Conservation (phyloP, 2,113 vertebrate genomes). For the Arizona elegans region DNA sequence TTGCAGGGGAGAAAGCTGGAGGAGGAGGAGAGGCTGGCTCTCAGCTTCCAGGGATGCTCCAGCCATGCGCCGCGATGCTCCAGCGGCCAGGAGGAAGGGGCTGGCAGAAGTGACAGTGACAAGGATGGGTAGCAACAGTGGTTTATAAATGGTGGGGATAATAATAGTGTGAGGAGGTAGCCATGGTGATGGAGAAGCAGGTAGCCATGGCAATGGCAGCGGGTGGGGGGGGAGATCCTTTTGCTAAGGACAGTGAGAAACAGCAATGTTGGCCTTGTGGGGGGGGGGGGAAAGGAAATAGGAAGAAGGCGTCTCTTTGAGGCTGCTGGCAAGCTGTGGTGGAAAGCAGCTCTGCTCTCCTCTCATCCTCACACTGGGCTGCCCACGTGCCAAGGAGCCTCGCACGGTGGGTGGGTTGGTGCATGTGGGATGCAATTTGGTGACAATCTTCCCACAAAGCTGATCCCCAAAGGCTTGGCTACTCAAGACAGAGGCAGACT, state of each 20-base stretch:
- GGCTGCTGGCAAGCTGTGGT: background rate
- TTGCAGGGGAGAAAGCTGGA: background rate
- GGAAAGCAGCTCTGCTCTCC: no score
- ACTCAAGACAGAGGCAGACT: background rate
- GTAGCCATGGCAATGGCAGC: constrained; percentile 11
- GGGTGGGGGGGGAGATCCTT: background rate
- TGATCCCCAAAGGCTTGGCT: background rate
- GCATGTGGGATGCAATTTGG: background rate
- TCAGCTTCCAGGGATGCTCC: background rate
- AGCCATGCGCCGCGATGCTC: background rate
- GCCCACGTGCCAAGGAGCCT: background rate
- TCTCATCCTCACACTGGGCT: background rate
- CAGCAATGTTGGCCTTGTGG: background rate
- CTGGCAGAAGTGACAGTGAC: background rate
- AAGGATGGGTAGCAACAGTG: background rate
- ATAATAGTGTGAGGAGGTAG: constrained; percentile 17
- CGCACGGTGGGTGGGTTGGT: background rate
- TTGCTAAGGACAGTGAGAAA: background rate
- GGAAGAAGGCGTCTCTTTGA: background rate
- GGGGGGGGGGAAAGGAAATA: background rate
- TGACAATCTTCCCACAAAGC: background rate
- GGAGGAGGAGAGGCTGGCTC: background rate
- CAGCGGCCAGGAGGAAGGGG: background rate
- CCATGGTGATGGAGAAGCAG: constrained; percentile 18
- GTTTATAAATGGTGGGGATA: constrained; percentile 29